Conservation (phyloP, 2,797 vertebrate genomes). For the Lycodopsis pacificus region DNA sequence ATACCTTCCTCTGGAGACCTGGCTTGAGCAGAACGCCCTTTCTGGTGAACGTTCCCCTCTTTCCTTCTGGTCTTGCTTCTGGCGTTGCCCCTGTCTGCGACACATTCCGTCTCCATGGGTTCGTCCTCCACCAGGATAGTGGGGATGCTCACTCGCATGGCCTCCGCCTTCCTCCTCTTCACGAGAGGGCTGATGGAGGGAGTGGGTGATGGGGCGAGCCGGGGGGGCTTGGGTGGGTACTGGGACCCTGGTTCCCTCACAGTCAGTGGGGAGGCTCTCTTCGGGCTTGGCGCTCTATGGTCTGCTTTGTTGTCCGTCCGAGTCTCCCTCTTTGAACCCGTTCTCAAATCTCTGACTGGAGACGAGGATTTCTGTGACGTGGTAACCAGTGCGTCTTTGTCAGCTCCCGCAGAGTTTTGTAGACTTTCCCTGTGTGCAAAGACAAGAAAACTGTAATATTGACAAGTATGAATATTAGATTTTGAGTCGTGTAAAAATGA, state of each 20-base stretch:
- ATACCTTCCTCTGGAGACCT: constrained; percentile 88
- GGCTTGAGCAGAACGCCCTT: constrained; percentile 63
- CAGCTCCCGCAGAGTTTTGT: constrained; percentile 43
- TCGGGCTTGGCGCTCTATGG: constrained; percentile 54
- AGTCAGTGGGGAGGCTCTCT: constrained; percentile 39
- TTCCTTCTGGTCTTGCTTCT: constrained; percentile 46
- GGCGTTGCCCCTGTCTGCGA: constrained; percentile 18
- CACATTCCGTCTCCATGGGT: constrained; percentile 66
- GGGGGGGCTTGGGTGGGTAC: constrained; percentile 69
- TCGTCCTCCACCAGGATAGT: constrained; percentile 77
- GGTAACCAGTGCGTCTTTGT: constrained; percentile 46
- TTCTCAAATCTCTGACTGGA: constrained; percentile 34
- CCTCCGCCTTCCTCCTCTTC: constrained; percentile 80
- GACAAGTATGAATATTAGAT: constrained; percentile 20
- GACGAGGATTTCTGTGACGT: constrained; percentile 29
- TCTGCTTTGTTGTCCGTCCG: constrained; percentile 33
- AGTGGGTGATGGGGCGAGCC: constrained; percentile 52
- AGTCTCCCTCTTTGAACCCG: constrained; percentile 26
- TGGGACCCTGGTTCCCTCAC: constrained; percentile 39
- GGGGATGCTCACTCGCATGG: constrained; percentile 68
- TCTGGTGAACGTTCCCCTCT: constrained; percentile 73
- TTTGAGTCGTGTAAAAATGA: not conserved
- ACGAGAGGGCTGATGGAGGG: constrained; percentile 67
- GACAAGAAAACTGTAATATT: constrained; percentile 33
- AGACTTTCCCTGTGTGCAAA: constrained; percentile 57